Conservation (phyloP, 2,113 vertebrate genomes). For the Sturnira hondurensis region DNA sequence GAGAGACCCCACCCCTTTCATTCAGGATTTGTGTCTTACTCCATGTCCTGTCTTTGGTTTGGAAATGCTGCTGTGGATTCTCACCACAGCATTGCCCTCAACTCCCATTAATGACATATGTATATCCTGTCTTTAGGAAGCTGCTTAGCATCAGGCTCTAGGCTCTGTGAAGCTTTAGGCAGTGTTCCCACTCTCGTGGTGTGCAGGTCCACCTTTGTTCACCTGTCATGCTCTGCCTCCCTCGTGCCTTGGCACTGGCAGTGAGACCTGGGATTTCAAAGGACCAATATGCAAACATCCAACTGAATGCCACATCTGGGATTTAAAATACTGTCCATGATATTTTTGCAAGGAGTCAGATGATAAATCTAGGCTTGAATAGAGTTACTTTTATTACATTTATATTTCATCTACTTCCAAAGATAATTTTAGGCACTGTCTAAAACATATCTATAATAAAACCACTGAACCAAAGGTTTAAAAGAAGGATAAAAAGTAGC, state of each 20-base stretch:
- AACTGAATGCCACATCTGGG: not conserved
- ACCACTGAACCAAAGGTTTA: not conserved
- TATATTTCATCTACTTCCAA: not conserved
- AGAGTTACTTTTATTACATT: not conserved
- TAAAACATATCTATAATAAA: not conserved
- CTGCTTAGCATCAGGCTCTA: not conserved
- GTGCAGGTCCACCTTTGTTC: not conserved
- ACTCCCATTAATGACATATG: not conserved
- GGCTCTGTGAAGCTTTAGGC: not conserved
- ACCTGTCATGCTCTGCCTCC: no score
- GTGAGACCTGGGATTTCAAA: not conserved
- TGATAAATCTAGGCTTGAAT: not conserved
- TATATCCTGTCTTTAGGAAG: not conserved
- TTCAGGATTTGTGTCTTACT: not conserved
- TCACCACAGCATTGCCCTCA: not conserved
- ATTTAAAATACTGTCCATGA: not conserved
- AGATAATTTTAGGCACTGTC: not conserved
- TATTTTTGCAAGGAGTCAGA: not conserved
- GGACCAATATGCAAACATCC: not conserved
- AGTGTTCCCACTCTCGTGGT: not conserved
- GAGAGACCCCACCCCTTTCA: not conserved
- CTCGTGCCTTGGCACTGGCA: not conserved
- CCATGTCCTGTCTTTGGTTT: not conserved
- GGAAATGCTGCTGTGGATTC: not conserved
- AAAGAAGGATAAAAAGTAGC: not conserved